These are phyloP conservation scores for Drosophila burlai DNA, from an alignment of 1,140 invertebrate genomes.

Conservation along the genomic window DNA sequence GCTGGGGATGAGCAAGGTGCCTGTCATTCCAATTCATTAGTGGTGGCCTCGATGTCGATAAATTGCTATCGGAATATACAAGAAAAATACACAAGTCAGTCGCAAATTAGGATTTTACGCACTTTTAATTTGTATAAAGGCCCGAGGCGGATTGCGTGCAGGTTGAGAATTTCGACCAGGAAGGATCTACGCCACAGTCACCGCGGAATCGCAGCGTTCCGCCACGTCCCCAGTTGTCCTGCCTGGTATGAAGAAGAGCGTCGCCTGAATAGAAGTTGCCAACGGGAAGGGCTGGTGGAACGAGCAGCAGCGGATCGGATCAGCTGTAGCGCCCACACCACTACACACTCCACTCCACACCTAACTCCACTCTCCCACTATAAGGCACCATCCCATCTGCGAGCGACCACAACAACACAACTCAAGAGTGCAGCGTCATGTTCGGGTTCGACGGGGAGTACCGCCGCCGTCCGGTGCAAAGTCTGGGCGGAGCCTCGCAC, in stretches of 20 bases:
- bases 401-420: slow-evolving; percentile 24
- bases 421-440: slow-evolving; percentile 82
- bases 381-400: not conserved
- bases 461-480: slow-evolving; percentile 94
- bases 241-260: slow-evolving; percentile 21
- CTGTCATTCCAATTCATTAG: slow-evolving; percentile 21
- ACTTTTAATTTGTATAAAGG: slow-evolving; percentile 24
- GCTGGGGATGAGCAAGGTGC: slow-evolving; percentile 24
- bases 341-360: slow-evolving; percentile 1
- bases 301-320: slow-evolving; percentile 33
- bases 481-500: slow-evolving; percentile 92
- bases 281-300: slow-evolving; percentile 29
- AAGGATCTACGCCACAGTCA: slow-evolving; percentile 1
- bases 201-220: slow-evolving; percentile 6
- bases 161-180: not conserved
- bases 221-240: not conserved
- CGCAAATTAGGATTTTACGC: slow-evolving; percentile 40
- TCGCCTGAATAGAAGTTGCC: slow-evolving; percentile 24
- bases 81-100: slow-evolving; percentile 46
- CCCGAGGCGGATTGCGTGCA: not conserved
- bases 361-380: not conserved
- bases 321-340: slow-evolving; percentile 20
- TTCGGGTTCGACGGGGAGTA: slow-evolving; percentile 97
- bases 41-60: slow-evolving; percentile 21
- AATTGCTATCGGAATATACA: slow-evolving; percentile 31